Evolutionary conservation across 1,140 invertebrate genomes (phyloP), one percentile per base, ranked within the genome.

Genomic region (Drosophila tropicalis): DNA sequence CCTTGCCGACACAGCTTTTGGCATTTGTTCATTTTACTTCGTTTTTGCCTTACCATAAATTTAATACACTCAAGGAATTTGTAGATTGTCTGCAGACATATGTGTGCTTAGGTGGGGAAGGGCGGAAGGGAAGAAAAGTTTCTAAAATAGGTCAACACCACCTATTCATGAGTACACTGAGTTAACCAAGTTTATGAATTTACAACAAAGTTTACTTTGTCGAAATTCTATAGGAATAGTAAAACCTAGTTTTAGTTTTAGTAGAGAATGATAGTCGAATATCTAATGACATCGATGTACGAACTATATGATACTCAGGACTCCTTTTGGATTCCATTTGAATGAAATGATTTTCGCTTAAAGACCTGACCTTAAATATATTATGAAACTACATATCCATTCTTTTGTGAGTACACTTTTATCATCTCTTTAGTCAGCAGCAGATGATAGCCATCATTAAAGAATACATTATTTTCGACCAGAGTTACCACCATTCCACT

Each of bases 1-100:
- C 60, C 73, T 70, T 76, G 73, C 60, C 51, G 60, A 73, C 67
- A 76, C 41, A 34, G 56, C 36, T 34, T 34, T 73, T 54, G 60
- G 40, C 63, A 61, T 62, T 74, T 57, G 32, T 19, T 12, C 44
- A 34, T 72, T 70, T 41, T 22, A 9, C 51, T 34, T 36, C 29
- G 9, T 41, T 36, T 62, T 39, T 34, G 36, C 17, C 40, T 36
- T 29, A 29, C 29, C 64, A 75, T 75, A 76, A 75, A 75, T 69
- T 63, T 19, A 32, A 58, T 72, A 36, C 51, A 58, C 58, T 60
- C 72, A 76, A 62, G 72, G 57, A 67, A 56, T 34, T 60, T 55
- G 6, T 17, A 41, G 54, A 25, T 41, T 36, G 61, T 51, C 25
- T 71, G 63, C 44, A 51, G 44, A 19, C 44, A 10, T 51, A 22